Base-by-base conservation (phyloP, 2,888 invertebrate genomes). In the Andrena chrysosceles region DNA sequence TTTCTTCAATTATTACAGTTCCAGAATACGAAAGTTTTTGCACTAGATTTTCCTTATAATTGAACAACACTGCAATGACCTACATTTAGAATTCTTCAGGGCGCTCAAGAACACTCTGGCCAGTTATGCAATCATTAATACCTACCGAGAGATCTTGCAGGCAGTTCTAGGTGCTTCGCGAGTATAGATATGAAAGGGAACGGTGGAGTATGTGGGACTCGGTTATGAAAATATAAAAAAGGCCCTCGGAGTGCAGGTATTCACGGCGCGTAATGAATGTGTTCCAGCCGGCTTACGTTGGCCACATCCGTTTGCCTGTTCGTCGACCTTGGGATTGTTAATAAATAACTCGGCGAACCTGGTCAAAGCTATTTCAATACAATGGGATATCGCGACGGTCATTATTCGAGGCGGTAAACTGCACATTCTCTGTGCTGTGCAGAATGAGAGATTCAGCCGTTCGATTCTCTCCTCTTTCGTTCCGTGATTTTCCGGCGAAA, bases 221-320 rank as follows among this genome's bases (percentile, higher is more conserved):
- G 16, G 16, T 42, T 16, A 42, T 42, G 42, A 42, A 66, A 48
- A 66, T 31, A 33, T 67, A 77, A 23, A 26, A 29, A 48, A 6
- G 56, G 2, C 16, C 2, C 54, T 2, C 5, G 10, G 7, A 0
- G 23, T 6, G 42, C 16, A 42, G 16, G 23, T 31, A 59, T 52
- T 76, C 64, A 35, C 33, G n/a, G n/a, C 5, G n/a, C 16, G n/a
- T 20, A 52, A 23, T 56, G 49, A 48, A 77, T 42, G 52, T 60
- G 52, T 49, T 69, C 48, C 54, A 49, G 13, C n/a, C 48, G 29
- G 68, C 48, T 79, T 69, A 59, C 35, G 29, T 23, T 64, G 33
- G 5, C 2, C 10, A n/a, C 1, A 7, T 63, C 20, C 42, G 62
- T 42, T 6, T 42, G 23, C 5, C 20, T 64, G 48, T 54, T 23